Evolutionary conservation across 2,113 vertebrate genomes (phyloP).

Genomic region (Colistium nudipinnis): DNA sequence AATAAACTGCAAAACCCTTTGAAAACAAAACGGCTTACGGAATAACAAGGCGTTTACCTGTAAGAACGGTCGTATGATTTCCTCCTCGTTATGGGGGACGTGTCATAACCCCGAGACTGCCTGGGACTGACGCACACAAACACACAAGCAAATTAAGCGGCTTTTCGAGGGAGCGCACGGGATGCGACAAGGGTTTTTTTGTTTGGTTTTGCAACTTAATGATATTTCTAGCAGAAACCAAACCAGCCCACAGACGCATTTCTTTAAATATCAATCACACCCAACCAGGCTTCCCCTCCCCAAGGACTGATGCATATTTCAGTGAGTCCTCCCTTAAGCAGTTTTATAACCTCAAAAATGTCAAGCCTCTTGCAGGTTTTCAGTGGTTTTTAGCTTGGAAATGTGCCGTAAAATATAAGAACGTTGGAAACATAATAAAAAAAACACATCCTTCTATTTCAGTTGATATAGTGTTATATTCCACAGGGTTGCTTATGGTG

Average conservation of each 20-base stretch:
- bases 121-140: constrained; percentile 85
- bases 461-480: not conserved
- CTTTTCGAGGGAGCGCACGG: constrained; percentile 5
- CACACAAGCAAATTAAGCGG: constrained; percentile 48
- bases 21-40: too few species aligned
- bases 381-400: constrained; percentile 4
- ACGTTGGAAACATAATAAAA: not conserved
- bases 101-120: constrained; percentile 91
- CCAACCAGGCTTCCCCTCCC: constrained; percentile 3
- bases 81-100: constrained; percentile 90
- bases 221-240: constrained; percentile 21
- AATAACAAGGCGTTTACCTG: constrained; percentile 87
- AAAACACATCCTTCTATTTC: not conserved
- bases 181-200: too few species aligned
- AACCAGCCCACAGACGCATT: constrained; percentile 23
- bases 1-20: not conserved
- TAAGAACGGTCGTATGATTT: constrained; percentile 93
- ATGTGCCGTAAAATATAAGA: not conserved
- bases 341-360: constrained; percentile 11
- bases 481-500: not conserved
- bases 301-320: constrained; percentile 15
- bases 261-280: constrained; percentile 28
- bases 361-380: not conserved
- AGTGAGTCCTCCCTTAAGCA: constrained; percentile 15
- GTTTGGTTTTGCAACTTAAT: too few species aligned